Evolutionary conservation across 1,140 invertebrate species (phyloP).

Genomic region (Druon quercuslanigerum): DNA sequence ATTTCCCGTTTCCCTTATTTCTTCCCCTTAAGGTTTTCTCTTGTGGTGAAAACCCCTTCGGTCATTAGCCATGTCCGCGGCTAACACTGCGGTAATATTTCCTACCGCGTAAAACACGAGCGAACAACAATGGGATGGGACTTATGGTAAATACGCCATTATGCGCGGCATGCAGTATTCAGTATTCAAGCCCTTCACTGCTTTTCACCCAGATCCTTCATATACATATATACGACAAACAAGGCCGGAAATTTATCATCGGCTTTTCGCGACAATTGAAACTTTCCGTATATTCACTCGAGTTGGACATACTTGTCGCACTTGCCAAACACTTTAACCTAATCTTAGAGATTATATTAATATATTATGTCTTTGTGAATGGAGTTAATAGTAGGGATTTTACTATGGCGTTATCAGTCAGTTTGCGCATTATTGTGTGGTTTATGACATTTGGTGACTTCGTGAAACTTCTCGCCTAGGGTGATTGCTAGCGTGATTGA

Average conservation of each 20-base stretch:
- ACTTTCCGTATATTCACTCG: slow-evolving; percentile 8
- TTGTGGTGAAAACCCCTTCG: slow-evolving; percentile 33
- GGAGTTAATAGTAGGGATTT: no score
- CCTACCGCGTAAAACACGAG: slow-evolving; percentile 40
- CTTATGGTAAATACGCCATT: slow-evolving; percentile 48
- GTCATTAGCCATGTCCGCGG: slow-evolving; percentile 44
- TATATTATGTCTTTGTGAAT: no score
- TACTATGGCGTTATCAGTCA: no score
- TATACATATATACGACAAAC: slow-evolving; percentile 14
- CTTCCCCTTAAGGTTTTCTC: slow-evolving; percentile 25
- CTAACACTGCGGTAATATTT: slow-evolving; percentile 37
- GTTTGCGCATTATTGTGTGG: no score
- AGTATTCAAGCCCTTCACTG: slow-evolving; percentile 32
- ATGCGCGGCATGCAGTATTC: slow-evolving; percentile 35
- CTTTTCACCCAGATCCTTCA: slow-evolving; percentile 4
- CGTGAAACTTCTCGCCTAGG: no score
- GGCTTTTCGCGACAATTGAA: slow-evolving; percentile 25
- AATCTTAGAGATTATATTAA: no score
- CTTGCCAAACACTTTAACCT: neutral
- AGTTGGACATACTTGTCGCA: neutral
- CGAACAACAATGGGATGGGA: slow-evolving; percentile 45
- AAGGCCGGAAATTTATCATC: slow-evolving; percentile 7
- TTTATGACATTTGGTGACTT: no score
- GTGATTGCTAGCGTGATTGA: no score
- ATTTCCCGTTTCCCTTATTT: neutral